phyloP scores from a whole-genome alignment of 2,888 invertebrate genomes.

The Dryomyza anilis region DNA sequence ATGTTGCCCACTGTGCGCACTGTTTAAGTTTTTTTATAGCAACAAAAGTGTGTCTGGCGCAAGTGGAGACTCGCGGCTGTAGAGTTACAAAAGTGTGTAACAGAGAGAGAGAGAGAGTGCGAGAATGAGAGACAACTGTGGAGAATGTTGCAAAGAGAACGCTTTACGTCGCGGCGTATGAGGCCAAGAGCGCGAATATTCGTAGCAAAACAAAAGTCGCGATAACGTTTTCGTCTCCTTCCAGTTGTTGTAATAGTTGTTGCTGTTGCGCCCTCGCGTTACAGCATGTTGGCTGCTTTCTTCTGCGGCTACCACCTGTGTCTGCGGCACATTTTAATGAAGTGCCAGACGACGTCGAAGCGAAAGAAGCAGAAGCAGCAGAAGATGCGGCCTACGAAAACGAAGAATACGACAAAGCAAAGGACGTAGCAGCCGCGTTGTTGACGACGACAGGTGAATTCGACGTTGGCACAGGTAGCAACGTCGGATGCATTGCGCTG shows the following conservation, averaged over 20 bases:
- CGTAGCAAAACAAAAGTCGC: slow-evolving; percentile 14
- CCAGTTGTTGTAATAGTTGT: neutral
- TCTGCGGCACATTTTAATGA: slow-evolving; percentile 5
- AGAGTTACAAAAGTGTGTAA: neutral
- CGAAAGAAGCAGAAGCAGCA: neutral
- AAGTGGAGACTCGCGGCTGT: neutral
- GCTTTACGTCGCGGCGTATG: neutral
- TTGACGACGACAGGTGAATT: slow-evolving; percentile 8
- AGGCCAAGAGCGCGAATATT: slow-evolving; percentile 10
- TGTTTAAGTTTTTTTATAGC: too few relatives aligned
- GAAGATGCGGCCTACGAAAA: neutral
- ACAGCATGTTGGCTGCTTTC: neutral
- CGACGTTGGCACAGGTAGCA: slow-evolving; percentile 1
- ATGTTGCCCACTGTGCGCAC: neutral
- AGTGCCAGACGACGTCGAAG: neutral
- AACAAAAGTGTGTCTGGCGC: too few relatives aligned
- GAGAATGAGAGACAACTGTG: neutral
- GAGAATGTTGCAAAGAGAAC: neutral
- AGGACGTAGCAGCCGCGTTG: too few relatives aligned
- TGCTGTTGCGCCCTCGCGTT: neutral
- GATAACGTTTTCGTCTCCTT: slow-evolving; percentile 4
- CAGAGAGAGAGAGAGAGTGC: neutral
- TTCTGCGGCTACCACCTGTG: slow-evolving; percentile 6
- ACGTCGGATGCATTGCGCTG: neutral
- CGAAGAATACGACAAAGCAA: too few relatives aligned